These are phyloP conservation scores for Acanthococcus lagerstroemiae DNA, from an alignment of 2,888 invertebrate species.

Conservation along the genomic window DNA sequence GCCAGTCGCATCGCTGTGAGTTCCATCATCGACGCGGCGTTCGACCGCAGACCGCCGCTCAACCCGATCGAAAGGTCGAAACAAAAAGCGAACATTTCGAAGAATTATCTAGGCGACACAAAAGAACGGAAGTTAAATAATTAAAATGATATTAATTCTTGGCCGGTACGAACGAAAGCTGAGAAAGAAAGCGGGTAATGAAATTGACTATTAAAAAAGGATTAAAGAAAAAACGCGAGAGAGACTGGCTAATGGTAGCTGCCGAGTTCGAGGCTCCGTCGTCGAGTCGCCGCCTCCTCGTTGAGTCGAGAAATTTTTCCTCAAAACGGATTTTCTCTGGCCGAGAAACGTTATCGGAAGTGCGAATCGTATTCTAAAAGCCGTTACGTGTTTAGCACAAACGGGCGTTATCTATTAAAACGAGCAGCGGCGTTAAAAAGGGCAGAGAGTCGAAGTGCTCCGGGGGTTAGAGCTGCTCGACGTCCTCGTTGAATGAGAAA, in stretches of 20 bases:
- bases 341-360: constrained; percentile 2
- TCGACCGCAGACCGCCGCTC: too few relatives aligned
- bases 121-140: not conserved
- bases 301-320: too few relatives aligned
- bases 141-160: not conserved
- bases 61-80: too few relatives aligned
- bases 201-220: not conserved
- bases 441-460: constrained; percentile 16
- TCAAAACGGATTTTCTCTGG: too few relatives aligned
- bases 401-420: constrained; percentile 19
- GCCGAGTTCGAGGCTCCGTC: too few relatives aligned
- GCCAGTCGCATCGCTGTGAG: too few relatives aligned
- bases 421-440: not conserved
- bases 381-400: constrained; percentile 10
- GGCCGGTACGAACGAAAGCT: not conserved
- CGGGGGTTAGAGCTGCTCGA: constrained; percentile 10
- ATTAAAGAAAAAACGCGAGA: not conserved
- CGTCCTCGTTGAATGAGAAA: constrained; percentile 19
- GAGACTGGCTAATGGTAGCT: too few relatives aligned
- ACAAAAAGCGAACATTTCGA: too few relatives aligned
- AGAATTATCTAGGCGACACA: too few relatives aligned
- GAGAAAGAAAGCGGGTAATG: too few relatives aligned
- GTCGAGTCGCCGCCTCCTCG: too few relatives aligned
- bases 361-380: constrained; percentile 12
- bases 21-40: too few relatives aligned